Base-by-base conservation (phyloP, 1,140 invertebrate genomes). In the Ceratitis capitata region DNA sequence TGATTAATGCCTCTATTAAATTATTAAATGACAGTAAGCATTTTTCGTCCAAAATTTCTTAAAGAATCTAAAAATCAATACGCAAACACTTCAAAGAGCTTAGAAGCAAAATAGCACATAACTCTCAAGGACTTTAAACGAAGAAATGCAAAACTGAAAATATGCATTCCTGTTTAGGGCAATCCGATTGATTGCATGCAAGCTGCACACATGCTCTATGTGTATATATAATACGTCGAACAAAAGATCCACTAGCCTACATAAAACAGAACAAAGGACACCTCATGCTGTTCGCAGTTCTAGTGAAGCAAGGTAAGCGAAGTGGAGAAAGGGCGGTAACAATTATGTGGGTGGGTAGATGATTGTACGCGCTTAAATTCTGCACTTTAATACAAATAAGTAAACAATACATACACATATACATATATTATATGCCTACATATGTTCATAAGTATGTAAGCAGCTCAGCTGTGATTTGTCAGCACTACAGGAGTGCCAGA, bases 401-500 rank as follows among this genome's bases (percentile, higher is more conserved):
- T 78, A 47, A 45, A 23, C 23, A 78, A 19, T 6, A 61, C 5
- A 61, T 7, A 61, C n/a, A n/a, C n/a, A n/a, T n/a, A n/a, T n/a
- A n/a, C n/a, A n/a, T n/a, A n/a, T n/a, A n/a, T n/a, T n/a, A n/a
- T n/a, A 61, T 16, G 3, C n/a, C 42, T 45, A 35, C 23, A 5
- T 74, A 39, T 45, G 69, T 7, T 3, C 10, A 32, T 32, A 2
- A 64, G 58, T 32, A 10, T 29, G 32, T 78, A 78, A 78, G 39
- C 39, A 45, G 39, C 39, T 78, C 16, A 78, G 69, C 69, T 45
- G 69, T 45, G 39, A 78, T 78, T 78, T 78, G 69, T 78, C 69
- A 78, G 69, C 69, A 78, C 69, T 23, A 5, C 69, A 78, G 69
- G 69, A 78, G 69, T 78, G 69, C 69, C 10, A 47, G 69, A 78